phyloP scores from a whole-genome alignment of 2,888 invertebrate genomes.

The Catonia carolina region DNA sequence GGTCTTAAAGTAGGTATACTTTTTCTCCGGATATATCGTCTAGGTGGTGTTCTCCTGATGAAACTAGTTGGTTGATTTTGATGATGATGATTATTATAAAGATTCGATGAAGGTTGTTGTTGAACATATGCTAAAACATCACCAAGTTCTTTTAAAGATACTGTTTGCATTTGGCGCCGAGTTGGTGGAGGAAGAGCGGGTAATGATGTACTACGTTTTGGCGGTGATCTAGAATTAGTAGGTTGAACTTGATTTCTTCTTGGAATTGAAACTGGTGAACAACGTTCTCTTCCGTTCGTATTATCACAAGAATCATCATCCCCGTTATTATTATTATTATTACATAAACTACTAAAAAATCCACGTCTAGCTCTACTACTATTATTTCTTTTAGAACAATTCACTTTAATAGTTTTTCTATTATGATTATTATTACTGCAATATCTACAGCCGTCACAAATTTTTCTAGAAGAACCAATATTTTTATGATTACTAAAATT shows the following conservation, averaged over 20 bases:
- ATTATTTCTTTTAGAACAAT: background rate
- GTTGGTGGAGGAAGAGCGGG: conserved; percentile 47
- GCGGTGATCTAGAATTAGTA: conserved; percentile 17
- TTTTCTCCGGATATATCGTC: conserved; percentile 34
- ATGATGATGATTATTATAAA: no score
- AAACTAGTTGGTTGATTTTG: conserved; percentile 17
- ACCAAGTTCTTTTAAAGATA: conserved; percentile 49
- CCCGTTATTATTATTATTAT: conserved; percentile 14
- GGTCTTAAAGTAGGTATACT: conserved; percentile 39
- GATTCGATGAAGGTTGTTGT: conserved; percentile 25
- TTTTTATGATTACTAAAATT: background rate
- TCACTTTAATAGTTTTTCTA: no score
- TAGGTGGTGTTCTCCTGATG: conserved; percentile 17
- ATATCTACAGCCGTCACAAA: conserved; percentile 32
- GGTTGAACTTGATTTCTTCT: conserved; percentile 14
- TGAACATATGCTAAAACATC: conserved; percentile 49
- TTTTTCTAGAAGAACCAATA: conserved; percentile 11
- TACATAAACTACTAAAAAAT: conserved; percentile 23
- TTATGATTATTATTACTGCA: conserved; percentile 28
- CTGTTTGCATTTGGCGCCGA: conserved; percentile 46
- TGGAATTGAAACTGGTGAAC: background rate
- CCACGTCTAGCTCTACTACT: conserved; percentile 16
- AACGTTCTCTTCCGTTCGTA: background rate
- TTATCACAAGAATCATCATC: no score
- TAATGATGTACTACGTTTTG: conserved; percentile 33